Evolutionary conservation across 2,888 invertebrate species (phyloP), one percentile per base, ranked within the genome.

Genomic region (Listrodromus nycthemerus): DNA sequence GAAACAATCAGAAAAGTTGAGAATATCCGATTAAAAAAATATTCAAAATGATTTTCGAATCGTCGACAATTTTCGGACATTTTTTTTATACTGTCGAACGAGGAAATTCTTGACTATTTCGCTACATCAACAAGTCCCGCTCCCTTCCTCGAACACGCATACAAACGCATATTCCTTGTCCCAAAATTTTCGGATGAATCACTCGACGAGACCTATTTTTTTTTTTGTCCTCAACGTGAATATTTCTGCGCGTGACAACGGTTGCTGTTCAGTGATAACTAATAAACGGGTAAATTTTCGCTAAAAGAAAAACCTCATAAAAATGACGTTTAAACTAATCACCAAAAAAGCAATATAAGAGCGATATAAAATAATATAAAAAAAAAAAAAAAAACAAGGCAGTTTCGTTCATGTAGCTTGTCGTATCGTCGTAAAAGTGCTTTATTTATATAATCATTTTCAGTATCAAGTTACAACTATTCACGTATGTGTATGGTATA

Each of bases 361-460:
- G 61, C 78, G 41, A 80, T 30, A 48, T 70, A 70, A 66, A 83
- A 80, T 58, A 13, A 75, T 37, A 69, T 70, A 67, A 76, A 75
- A 87, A 74, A 74, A 76, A 75, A 87, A 74, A 74, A 80, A 83
- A 79, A 81, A 84, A 80, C 81, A 81, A 77, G 71, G 82, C 81
- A 82, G 73, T 85, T 86, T 86, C 82, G 77, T 87, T 87, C 82
- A 50, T 85, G 86, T 86, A 84, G 86, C 86, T 86, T 84, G 84
- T 85, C 86, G 75, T 82, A 83, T 84, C 78, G 80, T 79, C 81
- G 67, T 71, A 76, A 80, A 65, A 75, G 74, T 83, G 80, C 85
- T 85, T 84, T 83, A 66, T 70, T 83, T 73, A 30, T 45, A 37
- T 37, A 37, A 2, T 37, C 0, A 37, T 37, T 58, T 63, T 45